These are phyloP conservation scores for Zygaena filipendulae DNA, from an alignment of 2,888 invertebrate species.

Conservation along the genomic window DNA sequence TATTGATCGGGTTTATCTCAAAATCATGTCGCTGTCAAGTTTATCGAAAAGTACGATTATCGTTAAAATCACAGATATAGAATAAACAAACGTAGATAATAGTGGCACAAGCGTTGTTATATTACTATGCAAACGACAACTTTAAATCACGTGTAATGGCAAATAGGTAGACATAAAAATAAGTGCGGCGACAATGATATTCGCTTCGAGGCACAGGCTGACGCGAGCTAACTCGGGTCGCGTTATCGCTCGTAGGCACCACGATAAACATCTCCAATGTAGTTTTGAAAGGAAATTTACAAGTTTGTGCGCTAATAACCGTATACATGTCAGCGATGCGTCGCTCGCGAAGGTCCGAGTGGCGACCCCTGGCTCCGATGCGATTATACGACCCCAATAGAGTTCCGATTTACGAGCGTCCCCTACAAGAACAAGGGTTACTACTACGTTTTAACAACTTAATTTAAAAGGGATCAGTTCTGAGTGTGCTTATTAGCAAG, in stretches of 20 bases:
- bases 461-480: constrained; percentile 46
- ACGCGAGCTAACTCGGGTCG: constrained; percentile 23
- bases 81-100: too few species aligned
- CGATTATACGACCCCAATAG: constrained; percentile 53
- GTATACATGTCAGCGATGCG: constrained; percentile 48
- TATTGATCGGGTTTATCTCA: too few species aligned
- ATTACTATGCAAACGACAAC: constrained; percentile 47
- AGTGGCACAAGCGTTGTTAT: constrained; percentile 42
- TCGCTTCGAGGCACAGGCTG: constrained; percentile 18
- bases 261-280: constrained; percentile 50
- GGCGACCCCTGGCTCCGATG: constrained; percentile 33
- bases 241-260: constrained; percentile 29
- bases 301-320: constrained; percentile 47
- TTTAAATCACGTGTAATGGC: constrained; percentile 44
- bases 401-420: constrained; percentile 47
- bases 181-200: constrained; percentile 37
- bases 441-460: constrained; percentile 39
- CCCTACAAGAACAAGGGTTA: constrained; percentile 40
- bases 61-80: too few species aligned
- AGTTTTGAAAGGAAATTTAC: constrained; percentile 51
- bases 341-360: constrained; percentile 26
- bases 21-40: too few species aligned
- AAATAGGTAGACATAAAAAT: constrained; percentile 40
- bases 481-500: constrained; percentile 23
- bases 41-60: too few species aligned